Conservation (phyloP, 2,113 vertebrate species). For the Pygoscelis adeliae region DNA sequence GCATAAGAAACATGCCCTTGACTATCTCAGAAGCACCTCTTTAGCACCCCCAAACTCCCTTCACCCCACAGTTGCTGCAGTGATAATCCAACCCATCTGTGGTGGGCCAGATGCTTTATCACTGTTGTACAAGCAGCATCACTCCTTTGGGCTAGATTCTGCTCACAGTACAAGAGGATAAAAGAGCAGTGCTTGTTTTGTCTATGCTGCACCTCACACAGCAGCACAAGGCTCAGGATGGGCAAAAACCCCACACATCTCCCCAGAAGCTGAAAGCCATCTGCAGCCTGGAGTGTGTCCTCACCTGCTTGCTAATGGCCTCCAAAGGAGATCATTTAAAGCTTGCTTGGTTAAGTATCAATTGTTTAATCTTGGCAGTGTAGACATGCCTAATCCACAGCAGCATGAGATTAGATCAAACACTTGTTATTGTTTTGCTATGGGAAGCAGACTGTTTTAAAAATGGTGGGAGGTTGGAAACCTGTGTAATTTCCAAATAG, state of each 20-base stretch:
- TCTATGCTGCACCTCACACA: background rate
- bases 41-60: background rate
- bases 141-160: background rate
- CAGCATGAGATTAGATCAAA: background rate
- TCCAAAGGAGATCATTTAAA: background rate
- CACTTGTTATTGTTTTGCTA: background rate
- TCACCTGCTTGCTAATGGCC: background rate
- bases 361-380: background rate
- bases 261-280: background rate
- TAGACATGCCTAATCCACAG: background rate
- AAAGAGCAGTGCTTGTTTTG: background rate
- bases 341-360: background rate
- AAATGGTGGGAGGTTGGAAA: background rate
- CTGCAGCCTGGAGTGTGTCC: background rate
- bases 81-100: background rate
- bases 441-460: background rate
- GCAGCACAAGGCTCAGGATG: background rate
- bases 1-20: background rate
- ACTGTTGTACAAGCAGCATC: background rate
- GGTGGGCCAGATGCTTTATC: background rate
- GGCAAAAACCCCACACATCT: background rate
- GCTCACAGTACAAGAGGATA: background rate
- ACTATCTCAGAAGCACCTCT: background rate
- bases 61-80: background rate
- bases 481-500: background rate